phyloP scores from a whole-genome alignment of 1,140 invertebrate species.

The Drosophila albomicans region DNA sequence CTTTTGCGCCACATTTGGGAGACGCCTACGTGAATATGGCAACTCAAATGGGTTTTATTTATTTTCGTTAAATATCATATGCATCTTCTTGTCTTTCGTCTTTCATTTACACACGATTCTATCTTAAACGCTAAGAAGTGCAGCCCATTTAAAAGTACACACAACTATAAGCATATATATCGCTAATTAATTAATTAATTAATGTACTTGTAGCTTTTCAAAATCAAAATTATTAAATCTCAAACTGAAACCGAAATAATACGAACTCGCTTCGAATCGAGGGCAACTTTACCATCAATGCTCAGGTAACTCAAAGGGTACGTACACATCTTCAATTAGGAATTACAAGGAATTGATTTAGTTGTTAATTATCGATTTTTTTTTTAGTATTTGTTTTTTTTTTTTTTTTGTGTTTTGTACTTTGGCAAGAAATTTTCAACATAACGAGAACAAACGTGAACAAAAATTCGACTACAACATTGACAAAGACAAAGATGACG shows the following conservation, averaged over 20 bases:
- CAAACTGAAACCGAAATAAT: slow-evolving; percentile 44
- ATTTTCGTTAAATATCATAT: slow-evolving; percentile 28
- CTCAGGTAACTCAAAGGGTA: slow-evolving; percentile 67
- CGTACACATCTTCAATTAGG: slow-evolving; percentile 59
- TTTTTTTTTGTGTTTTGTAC: slow-evolving; percentile 63
- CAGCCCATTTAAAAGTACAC: slow-evolving; percentile 43
- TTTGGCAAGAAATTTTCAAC: slow-evolving; percentile 81
- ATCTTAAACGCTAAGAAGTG: slow-evolving; percentile 54
- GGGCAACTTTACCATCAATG: slow-evolving; percentile 40
- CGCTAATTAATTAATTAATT: slow-evolving; percentile 8
- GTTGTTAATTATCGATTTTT: slow-evolving; percentile 34
- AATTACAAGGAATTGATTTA: slow-evolving; percentile 82
- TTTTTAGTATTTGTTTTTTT: slow-evolving; percentile 35
- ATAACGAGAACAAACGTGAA: slow-evolving; percentile 82
- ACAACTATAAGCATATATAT: slow-evolving; percentile 13
- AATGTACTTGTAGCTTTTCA: slow-evolving; percentile 15
- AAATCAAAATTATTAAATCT: slow-evolving; percentile 25
- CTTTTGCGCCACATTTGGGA: slow-evolving; percentile 33
- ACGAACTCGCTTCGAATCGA: slow-evolving; percentile 25
- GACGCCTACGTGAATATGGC: slow-evolving; percentile 38
- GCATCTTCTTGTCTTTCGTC: slow-evolving; percentile 42
- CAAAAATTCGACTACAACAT: slow-evolving; percentile 83
- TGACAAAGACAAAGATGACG: slow-evolving; percentile 57
- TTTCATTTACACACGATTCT: slow-evolving; percentile 40
- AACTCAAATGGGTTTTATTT: slow-evolving; percentile 35